These are phyloP conservation scores for Nebria salina DNA, from an alignment of 2,888 invertebrate species.

Conservation along the genomic window DNA sequence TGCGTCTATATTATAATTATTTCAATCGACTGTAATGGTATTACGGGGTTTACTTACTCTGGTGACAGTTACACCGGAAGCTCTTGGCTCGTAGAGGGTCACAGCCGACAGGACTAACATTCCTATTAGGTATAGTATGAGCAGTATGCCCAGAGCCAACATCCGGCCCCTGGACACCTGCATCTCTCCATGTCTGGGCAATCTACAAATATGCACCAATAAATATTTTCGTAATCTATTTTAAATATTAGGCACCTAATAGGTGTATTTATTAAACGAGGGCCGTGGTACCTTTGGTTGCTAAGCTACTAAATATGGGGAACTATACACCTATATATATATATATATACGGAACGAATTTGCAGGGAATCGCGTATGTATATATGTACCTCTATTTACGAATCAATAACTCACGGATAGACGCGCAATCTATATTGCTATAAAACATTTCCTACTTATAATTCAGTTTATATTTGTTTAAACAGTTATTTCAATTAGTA, in stretches of 20 bases:
- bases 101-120: constrained; percentile 62
- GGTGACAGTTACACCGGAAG: constrained; percentile 46
- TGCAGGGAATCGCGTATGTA: not conserved
- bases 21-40: not conserved
- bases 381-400: constrained; percentile 3
- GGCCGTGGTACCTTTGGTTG: not conserved
- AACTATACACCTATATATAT: no score
- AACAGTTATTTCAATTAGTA: no score
- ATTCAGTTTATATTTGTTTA: no score
- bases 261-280: no score
- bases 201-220: not conserved
- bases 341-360: not conserved
- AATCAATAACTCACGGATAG: constrained; percentile 15
- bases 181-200: constrained; percentile 56
- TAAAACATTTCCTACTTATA: no score
- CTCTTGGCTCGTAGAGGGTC: constrained; percentile 60
- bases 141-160: constrained; percentile 61
- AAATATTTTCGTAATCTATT: not conserved
- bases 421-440: not conserved
- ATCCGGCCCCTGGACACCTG: constrained; percentile 61
- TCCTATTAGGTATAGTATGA: constrained; percentile 61
- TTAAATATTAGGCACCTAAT: no score
- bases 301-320: not conserved
- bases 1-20: not conserved
- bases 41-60: constrained; percentile 13